phyloP scores from a whole-genome alignment of 2,888 invertebrate species.

The Ctenicera cuprea region DNA sequence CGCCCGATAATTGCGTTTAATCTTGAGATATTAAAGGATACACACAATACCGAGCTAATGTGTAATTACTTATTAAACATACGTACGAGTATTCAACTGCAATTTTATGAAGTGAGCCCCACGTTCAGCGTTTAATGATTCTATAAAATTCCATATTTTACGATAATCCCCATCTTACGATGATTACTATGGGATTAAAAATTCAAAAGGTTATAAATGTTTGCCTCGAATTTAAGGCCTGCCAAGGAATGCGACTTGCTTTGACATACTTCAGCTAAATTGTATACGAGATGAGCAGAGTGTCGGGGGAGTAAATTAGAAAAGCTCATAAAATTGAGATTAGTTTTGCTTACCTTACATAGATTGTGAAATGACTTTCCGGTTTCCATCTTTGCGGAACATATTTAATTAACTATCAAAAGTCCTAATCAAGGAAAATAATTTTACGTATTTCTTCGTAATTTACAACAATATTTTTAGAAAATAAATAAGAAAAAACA shows the following conservation, averaged over 20 bases:
- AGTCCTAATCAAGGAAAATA: too few relatives aligned
- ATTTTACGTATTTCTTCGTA: too few relatives aligned
- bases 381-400: too few relatives aligned
- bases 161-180: constrained; percentile 46
- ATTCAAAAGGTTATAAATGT: constrained; percentile 51
- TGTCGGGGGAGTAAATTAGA: constrained; percentile 45
- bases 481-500: too few relatives aligned
- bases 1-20: constrained; percentile 39
- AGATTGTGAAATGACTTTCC: too few relatives aligned
- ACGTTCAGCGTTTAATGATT: constrained; percentile 51
- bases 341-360: constrained; percentile 31
- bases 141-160: constrained; percentile 56
- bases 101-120: constrained; percentile 49
- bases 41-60: constrained; percentile 37
- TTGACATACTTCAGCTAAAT: constrained; percentile 47
- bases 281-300: constrained; percentile 39
- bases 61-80: constrained; percentile 43
- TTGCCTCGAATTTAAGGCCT: constrained; percentile 49
- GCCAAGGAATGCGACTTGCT: constrained; percentile 42
- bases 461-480: too few relatives aligned
- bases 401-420: too few relatives aligned
- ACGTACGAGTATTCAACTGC: constrained; percentile 41
- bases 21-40: constrained; percentile 26
- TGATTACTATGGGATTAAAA: constrained; percentile 49
- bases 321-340: constrained; percentile 40